phyloP scores from a whole-genome alignment of 2,888 invertebrate genomes.

The Drosophila mayaguana region DNA sequence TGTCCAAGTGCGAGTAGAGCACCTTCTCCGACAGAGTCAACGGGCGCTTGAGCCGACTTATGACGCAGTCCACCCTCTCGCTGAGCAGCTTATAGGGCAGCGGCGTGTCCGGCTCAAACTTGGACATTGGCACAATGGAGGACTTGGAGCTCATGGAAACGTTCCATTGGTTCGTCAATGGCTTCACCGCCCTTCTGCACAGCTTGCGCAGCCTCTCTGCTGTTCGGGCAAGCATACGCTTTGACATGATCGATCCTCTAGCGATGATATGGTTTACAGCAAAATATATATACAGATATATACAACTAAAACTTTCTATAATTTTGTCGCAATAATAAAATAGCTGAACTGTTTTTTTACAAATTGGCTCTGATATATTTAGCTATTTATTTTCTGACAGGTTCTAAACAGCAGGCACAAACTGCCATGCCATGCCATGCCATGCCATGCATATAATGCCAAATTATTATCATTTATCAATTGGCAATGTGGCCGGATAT shows the following conservation, averaged over 20 bases:
- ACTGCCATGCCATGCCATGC: background rate
- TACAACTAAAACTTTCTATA: conserved; percentile 9
- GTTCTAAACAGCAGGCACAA: background rate
- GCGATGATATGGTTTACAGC: background rate
- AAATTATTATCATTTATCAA: background rate
- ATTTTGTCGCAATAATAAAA: conserved; percentile 19
- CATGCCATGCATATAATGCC: background rate
- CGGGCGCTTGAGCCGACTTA: conserved; percentile 94
- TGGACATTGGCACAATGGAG: conserved; percentile 96
- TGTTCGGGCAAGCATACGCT: conserved; percentile 7
- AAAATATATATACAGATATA: conserved; percentile 1
- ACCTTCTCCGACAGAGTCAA: conserved; percentile 98
- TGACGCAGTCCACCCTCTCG: conserved; percentile 91
- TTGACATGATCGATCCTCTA: conserved; percentile 4
- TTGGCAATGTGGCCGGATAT: background rate
- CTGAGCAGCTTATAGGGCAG: conserved; percentile 94
- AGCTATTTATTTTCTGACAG: background rate
- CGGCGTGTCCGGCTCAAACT: conserved; percentile 90
- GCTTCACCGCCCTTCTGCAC: conserved; percentile 85
- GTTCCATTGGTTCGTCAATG: conserved; percentile 93
- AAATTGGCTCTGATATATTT: background rate
- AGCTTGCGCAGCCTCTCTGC: conserved; percentile 51
- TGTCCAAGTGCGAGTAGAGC: conserved; percentile 98
- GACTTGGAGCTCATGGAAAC: conserved; percentile 89
- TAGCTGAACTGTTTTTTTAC: background rate